Percentiles rank a stretch among this genome's conserved stretches.
These are phyloP conservation scores for Pomacea maculata DNA, from an alignment of 1,140 invertebrate species.

Conservation along the genomic window DNA sequence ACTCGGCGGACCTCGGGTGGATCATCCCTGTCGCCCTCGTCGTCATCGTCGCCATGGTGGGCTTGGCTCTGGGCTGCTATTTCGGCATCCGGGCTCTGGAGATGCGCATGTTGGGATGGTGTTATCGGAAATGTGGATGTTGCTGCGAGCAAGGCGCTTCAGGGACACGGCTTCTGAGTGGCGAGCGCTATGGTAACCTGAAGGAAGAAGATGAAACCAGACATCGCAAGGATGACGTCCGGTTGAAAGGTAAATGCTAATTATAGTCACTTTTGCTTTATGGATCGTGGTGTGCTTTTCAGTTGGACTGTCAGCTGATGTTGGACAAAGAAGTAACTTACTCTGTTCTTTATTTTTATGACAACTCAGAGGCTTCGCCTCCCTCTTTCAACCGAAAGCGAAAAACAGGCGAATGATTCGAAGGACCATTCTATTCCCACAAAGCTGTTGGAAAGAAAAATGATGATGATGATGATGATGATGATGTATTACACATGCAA, in stretches of 20 bases:
- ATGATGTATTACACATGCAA: not conserved
- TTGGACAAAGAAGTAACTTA: not conserved
- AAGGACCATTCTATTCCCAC: not conserved
- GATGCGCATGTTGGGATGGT: constrained; percentile 20
- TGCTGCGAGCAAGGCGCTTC: constrained; percentile 12
- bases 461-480: constrained; percentile 2
- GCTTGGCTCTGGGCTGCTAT: constrained; percentile 6
- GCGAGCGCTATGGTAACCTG: not conserved
- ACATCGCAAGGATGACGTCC: not conserved
- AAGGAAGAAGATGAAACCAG: not conserved
- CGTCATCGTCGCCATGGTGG: constrained; percentile 1
- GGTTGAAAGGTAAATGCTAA: not conserved
- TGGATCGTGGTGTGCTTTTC: not conserved
- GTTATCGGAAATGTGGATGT: constrained; percentile 18
- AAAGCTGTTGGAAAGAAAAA: not conserved
- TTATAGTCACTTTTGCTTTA: no score
- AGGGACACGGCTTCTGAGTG: not conserved
- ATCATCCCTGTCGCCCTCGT: constrained; percentile 19
- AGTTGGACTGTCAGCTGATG: not conserved
- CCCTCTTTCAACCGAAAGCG: not conserved
- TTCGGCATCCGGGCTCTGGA: constrained; percentile 22
- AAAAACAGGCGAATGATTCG: not conserved
- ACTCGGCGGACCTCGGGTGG: constrained; percentile 21
- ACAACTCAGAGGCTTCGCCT: not conserved
- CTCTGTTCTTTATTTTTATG: not conserved